Evolutionary conservation across 2,797 vertebrate genomes (phyloP).

Genomic region (Coracias cyanogaster): DNA sequence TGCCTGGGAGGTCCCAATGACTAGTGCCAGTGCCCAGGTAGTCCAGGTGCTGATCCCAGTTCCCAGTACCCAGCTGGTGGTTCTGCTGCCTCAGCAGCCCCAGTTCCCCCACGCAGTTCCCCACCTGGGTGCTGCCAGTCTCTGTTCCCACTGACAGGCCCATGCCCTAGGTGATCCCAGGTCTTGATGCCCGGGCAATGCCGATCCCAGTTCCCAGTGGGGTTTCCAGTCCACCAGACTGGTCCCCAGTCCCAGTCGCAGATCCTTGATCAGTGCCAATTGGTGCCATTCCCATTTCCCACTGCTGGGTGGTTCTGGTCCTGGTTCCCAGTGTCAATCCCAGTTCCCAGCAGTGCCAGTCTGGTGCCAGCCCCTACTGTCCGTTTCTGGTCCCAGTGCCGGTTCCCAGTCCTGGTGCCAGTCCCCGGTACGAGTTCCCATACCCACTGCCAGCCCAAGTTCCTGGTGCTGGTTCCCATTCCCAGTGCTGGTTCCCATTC

Average conservation of each 20-base stretch:
- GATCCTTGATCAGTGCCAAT: background rate
- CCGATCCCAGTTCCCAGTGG: background rate
- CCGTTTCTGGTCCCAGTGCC: too few relatives aligned
- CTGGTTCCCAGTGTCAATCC: too few relatives aligned
- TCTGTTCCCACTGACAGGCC: accelerated
- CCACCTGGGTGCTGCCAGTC: too few relatives aligned
- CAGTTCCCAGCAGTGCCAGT: background rate
- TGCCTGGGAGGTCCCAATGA: background rate
- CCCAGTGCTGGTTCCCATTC: background rate
- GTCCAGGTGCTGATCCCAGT: background rate
- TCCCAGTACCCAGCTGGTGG: background rate
- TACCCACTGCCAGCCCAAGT: background rate
- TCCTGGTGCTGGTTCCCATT: too few relatives aligned
- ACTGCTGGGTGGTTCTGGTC: background rate
- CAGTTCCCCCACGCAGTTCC: background rate
- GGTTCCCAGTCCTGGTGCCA: accelerated
- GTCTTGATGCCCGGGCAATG: too few relatives aligned
- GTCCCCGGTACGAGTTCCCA: background rate
- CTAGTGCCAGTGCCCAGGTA: too few relatives aligned
- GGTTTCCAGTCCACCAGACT: background rate
- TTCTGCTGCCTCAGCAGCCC: background rate
- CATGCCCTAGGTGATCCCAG: background rate
- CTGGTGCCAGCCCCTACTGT: background rate
- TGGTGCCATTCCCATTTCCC: background rate
- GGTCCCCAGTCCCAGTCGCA: background rate